A percentile compares a stretch with the other conserved stretches of the same genome.
Conservation (phyloP, 2,113 vertebrate species). For the Charina bottae region DNA sequence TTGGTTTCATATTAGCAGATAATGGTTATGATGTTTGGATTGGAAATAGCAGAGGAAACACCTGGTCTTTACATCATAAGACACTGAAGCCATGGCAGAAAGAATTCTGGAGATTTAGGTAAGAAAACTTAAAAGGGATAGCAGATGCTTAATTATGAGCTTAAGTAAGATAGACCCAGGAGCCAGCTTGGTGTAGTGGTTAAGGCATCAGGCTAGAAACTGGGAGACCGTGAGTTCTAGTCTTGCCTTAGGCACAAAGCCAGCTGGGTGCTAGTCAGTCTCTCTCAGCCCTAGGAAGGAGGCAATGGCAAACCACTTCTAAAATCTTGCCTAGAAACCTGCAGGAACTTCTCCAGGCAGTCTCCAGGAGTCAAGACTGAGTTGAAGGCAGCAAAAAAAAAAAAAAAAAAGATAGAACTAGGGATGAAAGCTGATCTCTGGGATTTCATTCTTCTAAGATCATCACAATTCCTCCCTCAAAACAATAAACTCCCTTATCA, state of each 20-base stretch:
- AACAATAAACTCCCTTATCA: background rate
- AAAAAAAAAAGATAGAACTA: background rate
- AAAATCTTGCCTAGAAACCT: background rate
- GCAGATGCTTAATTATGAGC: background rate
- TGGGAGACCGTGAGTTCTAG: background rate
- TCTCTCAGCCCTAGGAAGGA: background rate
- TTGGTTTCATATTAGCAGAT: constrained; percentile 87
- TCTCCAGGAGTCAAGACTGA: background rate
- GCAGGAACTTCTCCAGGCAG: background rate
- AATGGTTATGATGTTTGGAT: constrained; percentile 90
- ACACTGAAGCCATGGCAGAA: constrained; percentile 72
- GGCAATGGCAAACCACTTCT: background rate
- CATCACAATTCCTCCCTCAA: background rate
- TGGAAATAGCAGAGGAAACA: constrained; percentile 89
- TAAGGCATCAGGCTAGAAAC: background rate
- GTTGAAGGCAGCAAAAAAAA: background rate
- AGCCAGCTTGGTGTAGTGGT: background rate
- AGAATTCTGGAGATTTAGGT: constrained; percentile 91
- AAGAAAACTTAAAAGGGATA: background rate
- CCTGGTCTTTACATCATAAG: constrained; percentile 84
- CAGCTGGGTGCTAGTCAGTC: background rate
- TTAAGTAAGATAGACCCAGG: background rate
- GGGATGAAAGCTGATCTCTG: background rate
- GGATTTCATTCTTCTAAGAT: background rate
- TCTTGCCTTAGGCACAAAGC: background rate